Evolutionary conservation across 2,888 invertebrate species (phyloP).

Genomic region (Phalera bucephala): DNA sequence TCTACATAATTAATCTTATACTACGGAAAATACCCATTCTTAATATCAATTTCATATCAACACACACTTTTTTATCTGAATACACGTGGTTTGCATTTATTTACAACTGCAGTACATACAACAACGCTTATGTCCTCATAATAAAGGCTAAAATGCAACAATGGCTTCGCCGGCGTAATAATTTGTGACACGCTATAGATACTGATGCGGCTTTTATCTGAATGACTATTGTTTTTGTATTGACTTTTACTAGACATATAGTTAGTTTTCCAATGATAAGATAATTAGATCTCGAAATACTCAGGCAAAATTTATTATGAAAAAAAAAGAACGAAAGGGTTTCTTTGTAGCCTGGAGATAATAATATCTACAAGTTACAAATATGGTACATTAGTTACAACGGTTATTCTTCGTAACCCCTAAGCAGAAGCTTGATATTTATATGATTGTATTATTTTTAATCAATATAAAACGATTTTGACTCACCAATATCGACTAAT

Average conservation of each 20-base stretch:
- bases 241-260: slow-evolving; percentile 1
- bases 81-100: too few species aligned
- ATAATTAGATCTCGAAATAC: too few species aligned
- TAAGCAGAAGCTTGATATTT: too few species aligned
- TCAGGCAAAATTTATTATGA: not conserved
- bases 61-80: too few species aligned
- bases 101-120: not conserved
- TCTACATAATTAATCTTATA: too few species aligned
- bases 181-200: slow-evolving; percentile 2
- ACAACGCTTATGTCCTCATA: not conserved
- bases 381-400: too few species aligned
- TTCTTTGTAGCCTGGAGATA: not conserved
- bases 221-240: slow-evolving; percentile 2
- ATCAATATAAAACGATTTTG: not conserved
- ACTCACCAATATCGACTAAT: slow-evolving; percentile 87
- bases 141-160: not conserved
- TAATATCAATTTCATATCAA: too few species aligned
- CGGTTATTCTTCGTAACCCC: too few species aligned
- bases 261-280: not conserved
- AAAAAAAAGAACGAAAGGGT: not conserved
- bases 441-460: too few species aligned
- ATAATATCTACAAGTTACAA: too few species aligned
- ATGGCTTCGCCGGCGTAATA: not conserved
- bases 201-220: slow-evolving; percentile 2
- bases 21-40: too few species aligned